Evolutionary conservation across 2,797 vertebrate genomes (phyloP).

Genomic region (Lates japonicus): DNA sequence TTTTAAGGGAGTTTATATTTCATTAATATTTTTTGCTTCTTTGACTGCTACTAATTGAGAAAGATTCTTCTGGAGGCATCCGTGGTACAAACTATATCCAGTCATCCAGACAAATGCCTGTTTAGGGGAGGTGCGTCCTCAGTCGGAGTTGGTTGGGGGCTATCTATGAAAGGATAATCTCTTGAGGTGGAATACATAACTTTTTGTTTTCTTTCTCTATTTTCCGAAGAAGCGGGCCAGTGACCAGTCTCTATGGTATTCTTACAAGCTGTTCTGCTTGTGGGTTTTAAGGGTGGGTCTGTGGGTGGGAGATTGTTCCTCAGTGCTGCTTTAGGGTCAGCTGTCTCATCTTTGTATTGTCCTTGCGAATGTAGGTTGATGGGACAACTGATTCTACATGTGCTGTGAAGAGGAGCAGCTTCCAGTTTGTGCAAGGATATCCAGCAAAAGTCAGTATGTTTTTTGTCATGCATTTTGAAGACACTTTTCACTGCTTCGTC

Average conservation of each 20-base stretch:
- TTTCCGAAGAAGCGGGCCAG: constrained; percentile 43
- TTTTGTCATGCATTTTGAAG: constrained; percentile 22
- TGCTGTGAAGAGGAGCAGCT: constrained; percentile 33
- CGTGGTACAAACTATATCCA: constrained; percentile 32
- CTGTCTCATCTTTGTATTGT: constrained; percentile 48
- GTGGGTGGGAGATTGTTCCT: constrained; percentile 45
- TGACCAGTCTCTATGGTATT: constrained; percentile 34
- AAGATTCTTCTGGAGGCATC: constrained; percentile 30
- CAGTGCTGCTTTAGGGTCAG: constrained; percentile 35
- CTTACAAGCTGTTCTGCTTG: constrained; percentile 48
- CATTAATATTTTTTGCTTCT: constrained; percentile 55
- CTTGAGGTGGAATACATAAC: constrained; percentile 27
- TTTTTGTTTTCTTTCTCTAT: constrained; percentile 23
- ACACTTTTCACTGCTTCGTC: constrained; percentile 48
- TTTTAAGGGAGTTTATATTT: constrained; percentile 64
- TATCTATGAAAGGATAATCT: constrained; percentile 48
- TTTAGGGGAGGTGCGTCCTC: constrained; percentile 34
- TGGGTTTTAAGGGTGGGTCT: constrained; percentile 43
- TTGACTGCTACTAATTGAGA: constrained; percentile 50
- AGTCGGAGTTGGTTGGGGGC: constrained; percentile 9
- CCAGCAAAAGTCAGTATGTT: constrained; percentile 36
- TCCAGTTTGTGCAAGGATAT: constrained; percentile 47
- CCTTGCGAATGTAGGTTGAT: constrained; percentile 22
- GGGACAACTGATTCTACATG: constrained; percentile 38
- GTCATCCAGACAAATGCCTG: constrained; percentile 45